Base-by-base conservation (phyloP, 37 sponge, comb jelly and placozoan genomes). In the Spongia lamella region DNA sequence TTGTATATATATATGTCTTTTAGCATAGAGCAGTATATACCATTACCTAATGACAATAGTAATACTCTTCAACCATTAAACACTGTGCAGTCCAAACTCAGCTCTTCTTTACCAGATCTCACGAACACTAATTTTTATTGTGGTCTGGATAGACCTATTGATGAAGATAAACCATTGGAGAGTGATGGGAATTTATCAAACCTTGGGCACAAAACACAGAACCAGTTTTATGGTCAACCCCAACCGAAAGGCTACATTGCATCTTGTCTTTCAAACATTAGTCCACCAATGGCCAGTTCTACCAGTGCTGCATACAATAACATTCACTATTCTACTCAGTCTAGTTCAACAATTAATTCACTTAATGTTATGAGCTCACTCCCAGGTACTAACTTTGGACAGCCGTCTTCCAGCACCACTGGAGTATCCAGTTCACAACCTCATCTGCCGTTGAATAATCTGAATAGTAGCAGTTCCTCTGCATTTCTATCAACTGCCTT, bases 91-190 rank as follows among this genome's bases (percentile, higher is more conserved):
- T 43, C 47, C 47, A 43, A 43, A 43, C 5, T 43, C 9, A 72
- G 55, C 34, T 72, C 87, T 15, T 78, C 80, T 74, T 83, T 90
- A 16, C 91, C 91, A 37, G 91, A 90, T 62, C 83, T 90, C 22
- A 90, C 87, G 1, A 82, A 90, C 61, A 77, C 83, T 0, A 87
- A 86, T 56, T 90, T 90, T 75, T 74, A 72, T 29, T 75, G 78
- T 36, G 91, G 91, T 4, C 76, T 90, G 7, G 80, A 86, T 22
- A 79, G 81, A 4, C 91, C 91, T 13, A 56, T 90, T 15, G 91
- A 90, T 36, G 27, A 53, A 62, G 91, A 90, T 38, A 83, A 85
- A 25, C 68, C 72, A 43, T 9, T 43, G 47, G 47, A 43, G 47
- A 43, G 9, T 43, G 47, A 43, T 43, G 47, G 47, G 7, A 13